Percentiles rank a stretch among this genome's conserved stretches.
phyloP scores from a whole-genome alignment of 1,140 invertebrate species.

The Drosophila elegans region DNA sequence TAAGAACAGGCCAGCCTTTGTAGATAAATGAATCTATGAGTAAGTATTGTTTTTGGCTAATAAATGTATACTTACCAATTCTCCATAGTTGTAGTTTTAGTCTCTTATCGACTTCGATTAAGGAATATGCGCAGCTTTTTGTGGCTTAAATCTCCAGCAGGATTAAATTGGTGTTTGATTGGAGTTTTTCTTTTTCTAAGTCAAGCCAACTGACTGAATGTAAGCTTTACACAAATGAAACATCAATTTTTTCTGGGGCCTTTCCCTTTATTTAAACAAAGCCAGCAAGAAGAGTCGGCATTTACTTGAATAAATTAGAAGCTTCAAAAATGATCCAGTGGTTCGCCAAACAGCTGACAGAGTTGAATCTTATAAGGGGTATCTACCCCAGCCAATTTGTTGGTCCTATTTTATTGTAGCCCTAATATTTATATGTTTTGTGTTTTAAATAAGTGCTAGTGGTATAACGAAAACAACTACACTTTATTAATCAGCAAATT shows the following conservation, averaged over 20 bases:
- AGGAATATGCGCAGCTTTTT: background rate
- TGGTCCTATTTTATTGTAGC: no score
- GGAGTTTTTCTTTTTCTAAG: no score
- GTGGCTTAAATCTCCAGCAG: background rate
- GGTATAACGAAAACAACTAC: no score
- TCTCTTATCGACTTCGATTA: background rate
- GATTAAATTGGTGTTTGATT: background rate
- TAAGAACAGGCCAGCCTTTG: slow-evolving; percentile 8
- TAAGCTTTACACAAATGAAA: no score
- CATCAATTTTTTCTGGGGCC: no score
- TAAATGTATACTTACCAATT: background rate
- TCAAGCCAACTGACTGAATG: no score
- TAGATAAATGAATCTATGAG: background rate
- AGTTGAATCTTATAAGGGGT: background rate
- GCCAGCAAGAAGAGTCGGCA: background rate
- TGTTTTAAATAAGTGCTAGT: no score
- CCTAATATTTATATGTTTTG: no score
- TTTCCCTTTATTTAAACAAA: background rate
- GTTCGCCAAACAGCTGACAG: background rate
- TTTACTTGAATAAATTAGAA: background rate
- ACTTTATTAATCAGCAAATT: no score
- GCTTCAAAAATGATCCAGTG: background rate
- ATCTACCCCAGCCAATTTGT: no score
- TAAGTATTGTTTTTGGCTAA: no score
- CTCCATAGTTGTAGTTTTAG: slow-evolving; percentile 1